These are phyloP conservation scores for Herpetotheres cachinnans DNA, from an alignment of 2,113 vertebrate genomes.

Conservation along the genomic window DNA sequence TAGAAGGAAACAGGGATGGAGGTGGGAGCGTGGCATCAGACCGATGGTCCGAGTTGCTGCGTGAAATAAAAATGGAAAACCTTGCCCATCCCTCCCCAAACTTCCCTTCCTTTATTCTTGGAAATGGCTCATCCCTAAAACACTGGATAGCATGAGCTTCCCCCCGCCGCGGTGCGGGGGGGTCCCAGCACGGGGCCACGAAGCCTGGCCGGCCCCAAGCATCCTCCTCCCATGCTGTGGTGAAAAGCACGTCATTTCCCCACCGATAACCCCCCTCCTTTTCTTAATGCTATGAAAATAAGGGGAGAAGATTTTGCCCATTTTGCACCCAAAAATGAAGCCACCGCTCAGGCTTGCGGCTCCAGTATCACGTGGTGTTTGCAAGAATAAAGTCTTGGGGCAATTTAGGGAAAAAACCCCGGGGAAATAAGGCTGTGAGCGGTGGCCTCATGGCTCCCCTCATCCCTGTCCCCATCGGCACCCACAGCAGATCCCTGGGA, in stretches of 20 bases:
- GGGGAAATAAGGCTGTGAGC: background rate
- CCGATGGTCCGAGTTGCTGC: rapidly evolving
- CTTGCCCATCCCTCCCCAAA: background rate
- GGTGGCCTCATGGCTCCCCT: background rate
- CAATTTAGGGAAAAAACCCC: background rate
- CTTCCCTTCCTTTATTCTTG: background rate
- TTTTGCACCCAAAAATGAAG: background rate
- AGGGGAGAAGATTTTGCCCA: background rate
- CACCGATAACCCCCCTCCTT: background rate
- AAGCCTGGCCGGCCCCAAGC: background rate
- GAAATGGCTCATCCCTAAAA: background rate
- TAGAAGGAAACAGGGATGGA: background rate
- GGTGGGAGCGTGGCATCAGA: background rate
- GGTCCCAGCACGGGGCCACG: rapidly evolving
- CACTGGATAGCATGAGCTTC: rapidly evolving
- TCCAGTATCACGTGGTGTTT: rapidly evolving
- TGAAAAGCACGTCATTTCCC: background rate
- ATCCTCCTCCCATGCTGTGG: rapidly evolving
- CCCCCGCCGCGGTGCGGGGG: background rate
- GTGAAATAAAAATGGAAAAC: background rate
- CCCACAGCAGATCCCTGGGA: rapidly evolving
- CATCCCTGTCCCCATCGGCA: background rate
- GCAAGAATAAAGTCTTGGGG: background rate
- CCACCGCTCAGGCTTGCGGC: background rate
- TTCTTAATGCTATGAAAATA: background rate